Conservation (phyloP, 1,140 invertebrate genomes). For the Sitophilus oryzae region DNA sequence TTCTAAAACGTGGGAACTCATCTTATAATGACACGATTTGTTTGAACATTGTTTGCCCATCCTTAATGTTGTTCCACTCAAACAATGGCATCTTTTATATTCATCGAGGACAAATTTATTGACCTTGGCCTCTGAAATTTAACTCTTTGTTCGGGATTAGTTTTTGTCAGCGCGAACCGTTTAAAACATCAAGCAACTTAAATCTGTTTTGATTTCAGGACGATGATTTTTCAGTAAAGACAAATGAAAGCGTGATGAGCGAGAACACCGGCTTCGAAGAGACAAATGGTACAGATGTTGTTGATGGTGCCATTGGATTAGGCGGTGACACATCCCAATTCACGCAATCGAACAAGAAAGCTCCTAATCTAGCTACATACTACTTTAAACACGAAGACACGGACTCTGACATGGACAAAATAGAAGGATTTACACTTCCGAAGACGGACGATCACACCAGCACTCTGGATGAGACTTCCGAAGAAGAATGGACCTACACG, state of each 20-base stretch:
- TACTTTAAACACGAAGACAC: slow-evolving; percentile 81
- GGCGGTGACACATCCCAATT: slow-evolving; percentile 29
- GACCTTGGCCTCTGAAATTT: too few species aligned
- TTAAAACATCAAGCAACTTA: too few species aligned
- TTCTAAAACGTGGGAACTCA: too few species aligned
- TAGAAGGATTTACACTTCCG: slow-evolving; percentile 34
- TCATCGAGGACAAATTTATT: too few species aligned
- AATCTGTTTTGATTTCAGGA: slow-evolving; percentile 14
- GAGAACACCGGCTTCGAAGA: slow-evolving; percentile 11
- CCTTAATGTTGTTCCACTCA: too few species aligned
- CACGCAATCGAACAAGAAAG: slow-evolving; percentile 56
- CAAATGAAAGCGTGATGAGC: slow-evolving; percentile 23
- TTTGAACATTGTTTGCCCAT: too few species aligned
- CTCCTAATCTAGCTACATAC: slow-evolving; percentile 72
- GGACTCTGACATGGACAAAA: slow-evolving; percentile 59
- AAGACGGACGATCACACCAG: slow-evolving; percentile 43
- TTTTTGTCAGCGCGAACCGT: too few species aligned
- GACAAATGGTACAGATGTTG: slow-evolving; percentile 14
- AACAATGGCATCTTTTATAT: too few species aligned
- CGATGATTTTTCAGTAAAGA: slow-evolving; percentile 13
- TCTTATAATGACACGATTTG: too few species aligned
- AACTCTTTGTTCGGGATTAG: too few species aligned
- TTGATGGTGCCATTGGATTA: slow-evolving; percentile 16
- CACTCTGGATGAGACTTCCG: slow-evolving; percentile 60
- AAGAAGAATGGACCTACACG: slow-evolving; percentile 68